A percentile compares a stretch with the other conserved stretches of the same genome.
Conservation (phyloP, 2,113 vertebrate species). For the Trachemys scripta region DNA sequence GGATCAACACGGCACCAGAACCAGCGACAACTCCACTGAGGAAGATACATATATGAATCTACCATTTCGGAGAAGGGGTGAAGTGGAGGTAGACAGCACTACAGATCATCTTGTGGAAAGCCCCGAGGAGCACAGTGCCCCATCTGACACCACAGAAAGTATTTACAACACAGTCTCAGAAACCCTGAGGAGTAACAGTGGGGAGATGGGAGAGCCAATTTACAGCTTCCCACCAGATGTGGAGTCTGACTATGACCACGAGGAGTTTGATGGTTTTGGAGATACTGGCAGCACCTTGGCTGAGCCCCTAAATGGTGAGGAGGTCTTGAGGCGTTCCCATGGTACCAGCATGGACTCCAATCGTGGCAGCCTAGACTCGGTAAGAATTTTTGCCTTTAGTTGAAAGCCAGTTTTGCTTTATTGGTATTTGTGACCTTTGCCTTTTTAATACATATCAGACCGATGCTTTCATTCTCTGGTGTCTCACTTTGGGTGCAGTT, state of each 20-base stretch:
- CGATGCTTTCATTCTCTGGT: neutral
- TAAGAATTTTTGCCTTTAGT: slow-evolving; percentile 72
- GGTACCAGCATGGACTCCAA: slow-evolving; percentile 90
- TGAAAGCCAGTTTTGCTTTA: neutral
- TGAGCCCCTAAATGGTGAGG: slow-evolving; percentile 82
- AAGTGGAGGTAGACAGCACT: neutral
- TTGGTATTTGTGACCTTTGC: neutral
- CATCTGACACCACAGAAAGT: slow-evolving; percentile 44
- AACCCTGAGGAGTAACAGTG: slow-evolving; percentile 66
- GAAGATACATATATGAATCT: slow-evolving; percentile 13
- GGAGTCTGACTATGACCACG: slow-evolving; percentile 92
- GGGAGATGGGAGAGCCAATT: slow-evolving; percentile 84
- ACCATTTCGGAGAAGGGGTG: neutral
- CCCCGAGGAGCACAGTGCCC: slow-evolving; percentile 33
- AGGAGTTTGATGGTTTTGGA: slow-evolving; percentile 87
- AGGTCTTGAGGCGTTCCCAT: slow-evolving; percentile 85
- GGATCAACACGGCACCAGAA: slow-evolving; percentile 21
- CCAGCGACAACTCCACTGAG: slow-evolving; percentile 25
- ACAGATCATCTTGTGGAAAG: slow-evolving; percentile 3
- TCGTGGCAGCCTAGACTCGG: slow-evolving; percentile 91
- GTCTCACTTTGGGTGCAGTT: neutral
- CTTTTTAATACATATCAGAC: neutral
- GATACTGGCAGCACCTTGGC: slow-evolving; percentile 82
- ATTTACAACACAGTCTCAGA: slow-evolving; percentile 81
- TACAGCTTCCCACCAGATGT: slow-evolving; percentile 87